These are phyloP conservation scores for Pinctada fucata DNA, from an alignment of 2,888 invertebrate genomes.

Conservation along the genomic window DNA sequence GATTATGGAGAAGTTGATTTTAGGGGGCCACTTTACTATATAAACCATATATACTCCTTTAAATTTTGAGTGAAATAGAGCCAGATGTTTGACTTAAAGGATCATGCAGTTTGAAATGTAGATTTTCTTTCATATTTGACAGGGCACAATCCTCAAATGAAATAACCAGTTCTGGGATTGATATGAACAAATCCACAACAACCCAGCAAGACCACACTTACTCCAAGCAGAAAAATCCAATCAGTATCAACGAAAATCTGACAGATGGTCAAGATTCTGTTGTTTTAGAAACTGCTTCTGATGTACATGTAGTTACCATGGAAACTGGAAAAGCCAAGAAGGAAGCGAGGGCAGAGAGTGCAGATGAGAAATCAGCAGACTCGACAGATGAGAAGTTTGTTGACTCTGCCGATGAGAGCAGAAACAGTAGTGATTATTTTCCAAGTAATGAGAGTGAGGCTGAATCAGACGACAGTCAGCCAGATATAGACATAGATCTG, in stretches of 20 bases:
- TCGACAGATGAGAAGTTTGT: slow-evolving; percentile 20
- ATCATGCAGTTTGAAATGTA: no score
- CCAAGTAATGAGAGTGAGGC: slow-evolving; percentile 14
- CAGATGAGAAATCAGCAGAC: not conserved
- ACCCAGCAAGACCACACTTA: slow-evolving; percentile 38
- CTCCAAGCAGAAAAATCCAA: slow-evolving; percentile 30
- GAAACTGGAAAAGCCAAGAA: not conserved
- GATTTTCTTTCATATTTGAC: not conserved
- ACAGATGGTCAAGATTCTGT: slow-evolving; percentile 2
- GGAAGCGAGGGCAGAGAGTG: not conserved
- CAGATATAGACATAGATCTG: slow-evolving; percentile 11
- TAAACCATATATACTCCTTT: no score
- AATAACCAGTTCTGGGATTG: not conserved
- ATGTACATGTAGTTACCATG: not conserved
- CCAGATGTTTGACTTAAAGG: no score
- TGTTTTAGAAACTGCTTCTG: not conserved
- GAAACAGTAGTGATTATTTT: slow-evolving; percentile 24
- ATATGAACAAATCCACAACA: slow-evolving; percentile 15
- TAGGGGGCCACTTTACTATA: no score
- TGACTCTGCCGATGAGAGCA: not conserved
- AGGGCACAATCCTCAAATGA: not conserved
- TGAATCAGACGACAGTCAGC: slow-evolving; percentile 7
- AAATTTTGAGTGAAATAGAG: no score
- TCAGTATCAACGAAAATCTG: slow-evolving; percentile 10
- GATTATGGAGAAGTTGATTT: no score